phyloP scores from a whole-genome alignment of 2,113 vertebrate genomes.

The Saguinus imperator region DNA sequence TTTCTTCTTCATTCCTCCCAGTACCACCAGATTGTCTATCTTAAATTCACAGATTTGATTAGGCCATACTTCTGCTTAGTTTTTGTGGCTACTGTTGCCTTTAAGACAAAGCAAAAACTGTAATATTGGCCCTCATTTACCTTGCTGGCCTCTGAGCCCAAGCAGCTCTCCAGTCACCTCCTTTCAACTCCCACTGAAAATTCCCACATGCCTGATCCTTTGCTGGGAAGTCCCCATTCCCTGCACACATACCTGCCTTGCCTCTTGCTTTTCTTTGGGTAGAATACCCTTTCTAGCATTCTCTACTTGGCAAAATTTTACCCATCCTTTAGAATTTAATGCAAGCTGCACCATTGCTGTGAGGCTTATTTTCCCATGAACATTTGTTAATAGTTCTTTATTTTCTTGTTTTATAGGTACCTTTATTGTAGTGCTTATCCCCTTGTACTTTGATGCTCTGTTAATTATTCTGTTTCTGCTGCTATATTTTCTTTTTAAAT shows the following conservation, averaged over 20 bases:
- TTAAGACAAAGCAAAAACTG: neutral
- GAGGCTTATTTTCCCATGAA: neutral
- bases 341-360: neutral
- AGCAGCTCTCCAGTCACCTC: neutral
- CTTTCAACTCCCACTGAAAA: neutral
- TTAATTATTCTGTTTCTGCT: neutral
- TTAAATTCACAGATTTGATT: neutral
- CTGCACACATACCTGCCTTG: neutral
- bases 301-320: neutral
- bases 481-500: neutral
- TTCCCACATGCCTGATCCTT: neutral
- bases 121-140: neutral
- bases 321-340: constrained; percentile 32
- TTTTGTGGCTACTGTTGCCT: neutral
- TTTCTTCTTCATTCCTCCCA: constrained; percentile 11
- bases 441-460: neutral
- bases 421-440: neutral
- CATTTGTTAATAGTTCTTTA: neutral
- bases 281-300: neutral
- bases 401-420: neutral
- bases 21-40: neutral
- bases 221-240: neutral
- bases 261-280: constrained; percentile 27
- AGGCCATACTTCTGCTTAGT: neutral
- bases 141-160: neutral